Evolutionary conservation across 2,888 invertebrate species (phyloP).

Genomic region (Branchipolynoe longqiensis): DNA sequence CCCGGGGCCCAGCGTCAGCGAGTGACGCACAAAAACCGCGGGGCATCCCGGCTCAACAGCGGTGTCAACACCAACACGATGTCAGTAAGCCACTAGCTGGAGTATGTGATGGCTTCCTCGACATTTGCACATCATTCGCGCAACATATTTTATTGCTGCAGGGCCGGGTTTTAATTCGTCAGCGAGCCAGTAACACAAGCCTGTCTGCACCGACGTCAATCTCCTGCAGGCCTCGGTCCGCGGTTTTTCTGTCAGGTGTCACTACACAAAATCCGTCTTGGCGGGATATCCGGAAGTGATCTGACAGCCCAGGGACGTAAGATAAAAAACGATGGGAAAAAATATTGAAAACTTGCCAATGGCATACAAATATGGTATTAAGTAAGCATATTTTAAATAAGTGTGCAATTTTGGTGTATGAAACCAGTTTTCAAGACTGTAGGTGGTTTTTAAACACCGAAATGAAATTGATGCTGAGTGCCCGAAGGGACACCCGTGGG

Average conservation of each 20-base stretch:
- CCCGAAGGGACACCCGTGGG: constrained; percentile 54
- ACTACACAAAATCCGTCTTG: constrained; percentile 45
- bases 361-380: neutral
- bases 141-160: constrained; percentile 42
- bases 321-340: constrained; percentile 30
- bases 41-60: constrained; percentile 1
- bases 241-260: constrained; percentile 54
- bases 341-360: neutral
- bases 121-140: constrained; percentile 35
- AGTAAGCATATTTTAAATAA: neutral
- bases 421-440: neutral
- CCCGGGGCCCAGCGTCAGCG: neutral
- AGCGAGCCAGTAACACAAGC: constrained; percentile 26
- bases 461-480: constrained; percentile 48
- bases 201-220: constrained; percentile 41
- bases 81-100: neutral
- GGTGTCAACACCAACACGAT: constrained; percentile 17
- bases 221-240: neutral
- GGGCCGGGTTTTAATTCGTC: constrained; percentile 43
- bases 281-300: constrained; percentile 50
- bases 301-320: constrained; percentile 49
- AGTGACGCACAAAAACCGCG: neutral
- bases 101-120: neutral
- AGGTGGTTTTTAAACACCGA: constrained; percentile 3
- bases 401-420: neutral